A percentile compares a stretch with the other conserved stretches of the same genome.
These are phyloP conservation scores for Aspidiotus destructor DNA, from an alignment of 2,888 invertebrate genomes.

Conservation along the genomic window DNA sequence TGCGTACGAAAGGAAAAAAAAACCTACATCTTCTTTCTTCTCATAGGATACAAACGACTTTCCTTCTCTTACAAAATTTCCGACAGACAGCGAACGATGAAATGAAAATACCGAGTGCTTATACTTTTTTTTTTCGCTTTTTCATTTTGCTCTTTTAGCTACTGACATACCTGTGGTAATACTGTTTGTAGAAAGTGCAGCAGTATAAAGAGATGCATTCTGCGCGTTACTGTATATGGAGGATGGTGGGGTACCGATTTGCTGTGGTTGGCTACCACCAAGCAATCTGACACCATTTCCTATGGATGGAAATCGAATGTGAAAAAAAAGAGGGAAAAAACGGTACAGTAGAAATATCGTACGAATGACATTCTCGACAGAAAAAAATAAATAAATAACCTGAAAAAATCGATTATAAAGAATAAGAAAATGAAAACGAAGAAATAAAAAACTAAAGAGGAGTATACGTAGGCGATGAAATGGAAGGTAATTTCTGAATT, in stretches of 20 bases:
- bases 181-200: conserved; percentile 52
- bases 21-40: too few species aligned
- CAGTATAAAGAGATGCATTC: conserved; percentile 55
- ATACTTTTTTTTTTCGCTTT: background rate
- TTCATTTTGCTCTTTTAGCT: conserved; percentile 4
- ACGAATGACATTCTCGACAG: background rate
- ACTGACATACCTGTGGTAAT: conserved; percentile 13
- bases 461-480: too few species aligned
- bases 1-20: too few species aligned
- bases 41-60: background rate
- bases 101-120: background rate
- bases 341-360: background rate
- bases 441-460: conserved; percentile 14
- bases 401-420: conserved; percentile 5
- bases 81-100: too few species aligned
- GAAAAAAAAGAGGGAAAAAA: conserved; percentile 7
- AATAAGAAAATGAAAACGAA: conserved; percentile 11
- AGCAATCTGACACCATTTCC: conserved; percentile 40
- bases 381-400: background rate
- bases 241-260: conserved; percentile 53
- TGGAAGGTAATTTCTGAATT: too few species aligned
- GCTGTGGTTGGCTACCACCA: conserved; percentile 45
- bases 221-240: conserved; percentile 49
- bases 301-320: conserved; percentile 29
- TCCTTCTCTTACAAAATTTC: background rate